A percentile compares a stretch with the other conserved stretches of the same genome.
Conservation (phyloP, 2,888 invertebrate genomes). For the Acleris emargana region DNA sequence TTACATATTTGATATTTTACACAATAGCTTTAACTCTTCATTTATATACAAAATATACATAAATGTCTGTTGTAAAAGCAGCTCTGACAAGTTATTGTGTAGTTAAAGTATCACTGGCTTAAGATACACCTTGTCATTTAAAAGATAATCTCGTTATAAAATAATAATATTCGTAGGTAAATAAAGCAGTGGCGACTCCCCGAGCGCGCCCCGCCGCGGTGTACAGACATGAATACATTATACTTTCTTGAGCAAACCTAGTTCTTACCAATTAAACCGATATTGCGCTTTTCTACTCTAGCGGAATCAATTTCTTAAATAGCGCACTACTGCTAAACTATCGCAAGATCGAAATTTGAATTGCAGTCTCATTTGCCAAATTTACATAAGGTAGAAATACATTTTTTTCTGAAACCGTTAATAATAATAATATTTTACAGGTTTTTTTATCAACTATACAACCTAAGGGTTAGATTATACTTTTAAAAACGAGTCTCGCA, state of each 20-base stretch:
- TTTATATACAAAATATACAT: slow-evolving; percentile 83
- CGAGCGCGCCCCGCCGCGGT: slow-evolving; percentile 9
- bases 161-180: slow-evolving; percentile 23
- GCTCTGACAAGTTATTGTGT: slow-evolving; percentile 47
- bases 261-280: slow-evolving; percentile 42
- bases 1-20: slow-evolving; percentile 69
- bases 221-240: slow-evolving; percentile 19
- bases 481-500: too few species aligned
- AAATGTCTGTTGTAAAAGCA: slow-evolving; percentile 64
- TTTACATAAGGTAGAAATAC: too few species aligned
- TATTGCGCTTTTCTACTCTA: slow-evolving; percentile 38
- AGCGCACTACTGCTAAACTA: not conserved
- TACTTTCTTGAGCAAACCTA: slow-evolving; percentile 54
- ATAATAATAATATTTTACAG: too few species aligned
- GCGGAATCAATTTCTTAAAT: slow-evolving; percentile 18
- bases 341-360: too few species aligned
- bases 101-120: slow-evolving; percentile 57
- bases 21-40: slow-evolving; percentile 70
- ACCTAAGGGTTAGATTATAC: too few species aligned
- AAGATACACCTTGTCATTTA: slow-evolving; percentile 38
- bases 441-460: too few species aligned
- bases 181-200: slow-evolving; percentile 23
- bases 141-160: slow-evolving; percentile 24
- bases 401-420: too few species aligned
- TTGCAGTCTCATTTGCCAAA: too few species aligned